Evolutionary conservation across 2,113 vertebrate species (phyloP), one percentile per base, ranked within the genome.

Genomic region (Puntigrus tetrazona): DNA sequence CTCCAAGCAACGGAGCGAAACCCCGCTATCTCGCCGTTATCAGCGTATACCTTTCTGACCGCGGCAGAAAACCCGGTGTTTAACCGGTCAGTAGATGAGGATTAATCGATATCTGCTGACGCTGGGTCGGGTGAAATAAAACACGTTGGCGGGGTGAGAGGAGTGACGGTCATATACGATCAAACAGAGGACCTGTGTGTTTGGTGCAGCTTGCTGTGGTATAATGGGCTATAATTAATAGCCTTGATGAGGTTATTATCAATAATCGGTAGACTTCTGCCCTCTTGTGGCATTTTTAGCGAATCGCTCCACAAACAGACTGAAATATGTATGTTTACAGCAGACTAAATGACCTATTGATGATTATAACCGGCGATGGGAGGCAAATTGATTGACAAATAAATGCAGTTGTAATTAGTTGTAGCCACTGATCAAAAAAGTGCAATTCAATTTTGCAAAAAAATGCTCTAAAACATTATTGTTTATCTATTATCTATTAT

Each of bases 1-100:
- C 59, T 31, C 31, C 81, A 50, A 84, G 74, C 78, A 78, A 41
- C 47, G 18, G 55, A 27, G 14, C 84, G 81, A 85, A 78, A 63
- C 63, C 80, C n/a, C 27, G 41, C 70, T 38, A 81, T 70, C 70
- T 25, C 3, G 1, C 1, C 11, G 31, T 89, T 89, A 87, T 87
- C 84, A 78, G 43, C 3, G 1, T 38, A 38, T n/a, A 61, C 34
- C 25, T 4, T 61, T 29, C 72, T 85, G 50, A 73, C 77, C 31
- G 13, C 7, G 9, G 25, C 70, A 69, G 6, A 67, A 20, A 69
- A 27, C 7, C 31, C 20, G 27, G 3, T 36, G 7, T 75, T 61
- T 29, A n/a, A 78, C 25, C 36, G 47, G 36, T 29, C 36, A 4
- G 67, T 13, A 65, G 36, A 43, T 41, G 25, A 5, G 61, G 27